Evolutionary conservation across 2,797 vertebrate species (phyloP), one percentile per base, ranked within the genome.

Genomic region (Zalophus californianus): DNA sequence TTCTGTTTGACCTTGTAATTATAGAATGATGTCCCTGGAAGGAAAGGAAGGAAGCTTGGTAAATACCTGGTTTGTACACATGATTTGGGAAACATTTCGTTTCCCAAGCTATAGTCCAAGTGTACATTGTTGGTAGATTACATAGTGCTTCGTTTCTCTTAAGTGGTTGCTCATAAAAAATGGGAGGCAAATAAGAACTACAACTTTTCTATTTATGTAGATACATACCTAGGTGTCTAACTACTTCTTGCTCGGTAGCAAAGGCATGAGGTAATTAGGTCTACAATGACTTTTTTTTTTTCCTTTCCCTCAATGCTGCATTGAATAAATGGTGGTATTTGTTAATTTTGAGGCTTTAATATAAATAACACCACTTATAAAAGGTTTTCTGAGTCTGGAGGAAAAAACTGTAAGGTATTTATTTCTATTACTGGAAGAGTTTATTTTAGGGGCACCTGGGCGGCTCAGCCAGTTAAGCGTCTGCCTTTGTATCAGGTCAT

Each of bases 391-490:
- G 2, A 44, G 35, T 91, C 58, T 86, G 11, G 38, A 96, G 38
- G 38, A 80, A 73, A 79, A 32, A 48, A 29, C 44, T 75, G 85
- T 32, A 25, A 73, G 58, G 86, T 38, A 58, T 25, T 70, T 12
- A 86, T 68, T 86, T 96, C 25, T 68, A 70, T 48, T 83, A 50
- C 48, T 62, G 16, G 78, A 97, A 68, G 25, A 90, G 21, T 41
- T 75, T 86, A 75, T 70, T 72, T 93, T 75, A 83, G 32, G 64
- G 32, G 64, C n/a, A 15, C 15, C 64, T 7, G 1, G 14, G 21
- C n/a, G 29, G 32, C 62, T 66, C 32, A 32, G 64, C 64, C 32
- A 18, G 32, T n/a, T 66, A 66, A n/a, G 29, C 1, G 2, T 66
- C 32, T 66, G 64, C 32, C 64, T 66, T 66, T n/a, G 32, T 15